Evolutionary conservation across 2,113 vertebrate genomes (phyloP), one percentile per base, ranked within the genome.

Genomic region (Eolophus roseicapilla): DNA sequence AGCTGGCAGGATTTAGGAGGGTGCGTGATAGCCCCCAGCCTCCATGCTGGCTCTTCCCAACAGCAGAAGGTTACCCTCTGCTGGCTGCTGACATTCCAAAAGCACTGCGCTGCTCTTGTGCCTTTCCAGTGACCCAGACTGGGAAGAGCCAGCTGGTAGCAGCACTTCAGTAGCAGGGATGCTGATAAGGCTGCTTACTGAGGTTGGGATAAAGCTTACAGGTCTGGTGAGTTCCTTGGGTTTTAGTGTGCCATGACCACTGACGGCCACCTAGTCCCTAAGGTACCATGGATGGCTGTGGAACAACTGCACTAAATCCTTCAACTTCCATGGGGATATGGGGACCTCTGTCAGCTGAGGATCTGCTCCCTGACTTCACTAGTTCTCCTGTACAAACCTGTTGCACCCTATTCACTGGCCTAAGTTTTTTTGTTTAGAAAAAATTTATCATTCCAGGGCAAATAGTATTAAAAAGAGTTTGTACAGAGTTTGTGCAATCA

Each of bases 241-340:
- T 35, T 81, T 83, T 86, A 65, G 17, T 20, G 92, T 73, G 41
- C 41, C 28, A 17, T 63, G 87, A 15, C 24, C 35, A 10, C 28
- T 1, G 3, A 24, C 15, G 33, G 11, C 62, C 39, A 37, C 12
- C 16, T 64, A 60, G 50, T 43, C 73, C 25, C 19, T 41, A 70
- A 64, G 13, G 6, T 60, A 2, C 21, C 16, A 23, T 35, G 49
- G 63, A 60, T 20, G 29, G 25, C 16, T 3, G 2, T 0, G 2
- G 44, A 82, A 52, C 12, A n/a, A 59, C 55, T 60, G 47, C n/a
- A 18, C 7, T 8, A 19, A 37, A 14, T 39, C 35, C 43, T 71
- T 59, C 24, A 29, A 0, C 17, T 67, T 74, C 71, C 2, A 0
- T 21, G 12, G n/a, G 27, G 11, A 24, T 23, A 2, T 1, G 1